phyloP scores from a whole-genome alignment of 1,140 invertebrate species.

The Conus ventricosus region DNA sequence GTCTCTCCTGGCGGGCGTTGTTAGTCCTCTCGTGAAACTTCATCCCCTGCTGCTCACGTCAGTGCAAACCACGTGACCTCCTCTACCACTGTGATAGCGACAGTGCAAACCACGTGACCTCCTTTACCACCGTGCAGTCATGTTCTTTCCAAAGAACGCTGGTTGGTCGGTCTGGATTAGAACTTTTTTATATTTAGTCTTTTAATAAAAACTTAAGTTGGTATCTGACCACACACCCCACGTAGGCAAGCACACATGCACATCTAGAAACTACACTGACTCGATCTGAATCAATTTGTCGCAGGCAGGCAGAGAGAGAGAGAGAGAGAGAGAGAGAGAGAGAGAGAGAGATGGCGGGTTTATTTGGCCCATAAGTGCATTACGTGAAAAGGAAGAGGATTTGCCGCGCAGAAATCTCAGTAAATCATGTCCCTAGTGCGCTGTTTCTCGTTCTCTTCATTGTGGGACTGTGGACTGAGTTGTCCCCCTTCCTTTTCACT shows the following conservation, averaged over 20 bases:
- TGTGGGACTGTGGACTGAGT: not conserved
- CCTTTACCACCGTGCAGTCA: no score
- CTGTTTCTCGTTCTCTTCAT: slow-evolving; percentile 4
- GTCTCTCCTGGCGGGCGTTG: no score
- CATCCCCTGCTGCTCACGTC: no score
- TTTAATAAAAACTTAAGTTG: no score
- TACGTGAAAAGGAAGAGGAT: slow-evolving; percentile 13
- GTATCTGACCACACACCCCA: not conserved
- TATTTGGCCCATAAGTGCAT: slow-evolving; percentile 5
- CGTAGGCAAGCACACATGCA: not conserved
- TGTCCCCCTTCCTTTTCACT: no score
- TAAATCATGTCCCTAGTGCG: not conserved
- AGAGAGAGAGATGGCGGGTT: not conserved
- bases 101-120: no score
- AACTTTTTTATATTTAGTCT: no score
- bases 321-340: slow-evolving; percentile 2
- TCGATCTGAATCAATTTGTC: not conserved
- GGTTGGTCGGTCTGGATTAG: no score
- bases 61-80: no score
- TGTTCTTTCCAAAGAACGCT: no score
- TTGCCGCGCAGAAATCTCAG: not conserved
- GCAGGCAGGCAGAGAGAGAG: not conserved
- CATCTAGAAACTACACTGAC: not conserved
- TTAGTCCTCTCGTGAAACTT: no score
- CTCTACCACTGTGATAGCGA: no score